Conservation (phyloP, 1,140 invertebrate genomes). For the Drosophila lowei region DNA sequence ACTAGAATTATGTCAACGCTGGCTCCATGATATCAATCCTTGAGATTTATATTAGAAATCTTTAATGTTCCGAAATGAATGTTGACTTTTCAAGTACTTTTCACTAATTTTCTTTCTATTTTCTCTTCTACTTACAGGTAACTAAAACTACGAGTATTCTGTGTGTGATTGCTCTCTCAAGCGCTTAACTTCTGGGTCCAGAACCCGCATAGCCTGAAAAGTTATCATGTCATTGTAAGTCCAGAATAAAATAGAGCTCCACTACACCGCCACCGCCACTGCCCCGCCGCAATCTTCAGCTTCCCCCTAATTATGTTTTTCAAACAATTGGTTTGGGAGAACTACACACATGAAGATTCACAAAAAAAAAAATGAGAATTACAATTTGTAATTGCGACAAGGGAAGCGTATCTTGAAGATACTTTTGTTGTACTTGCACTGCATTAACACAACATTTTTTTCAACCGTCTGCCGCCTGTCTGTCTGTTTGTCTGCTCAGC, state of each 20-base stretch:
- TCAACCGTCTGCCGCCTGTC: not conserved
- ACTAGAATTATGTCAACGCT: too few relatives aligned
- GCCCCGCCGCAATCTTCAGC: not conserved
- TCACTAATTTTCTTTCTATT: conserved; percentile 10
- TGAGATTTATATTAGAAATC: too few relatives aligned
- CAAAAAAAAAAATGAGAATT: conserved; percentile 10
- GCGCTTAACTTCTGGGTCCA: conserved; percentile 14
- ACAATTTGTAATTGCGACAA: conserved; percentile 58
- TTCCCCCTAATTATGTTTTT: conserved; percentile 46
- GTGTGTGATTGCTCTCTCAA: not conserved
- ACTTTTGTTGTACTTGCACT: conserved; percentile 33
- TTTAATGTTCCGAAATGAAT: not conserved
- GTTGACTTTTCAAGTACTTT: not conserved
- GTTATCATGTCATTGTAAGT: conserved; percentile 22
- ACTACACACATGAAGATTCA: conserved; percentile 1
- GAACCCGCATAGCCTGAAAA: conserved; percentile 1
- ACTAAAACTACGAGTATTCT: conserved; percentile 7
- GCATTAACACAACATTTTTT: conserved; percentile 44
- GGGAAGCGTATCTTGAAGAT: conserved; percentile 71
- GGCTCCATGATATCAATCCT: too few relatives aligned
- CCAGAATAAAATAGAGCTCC: conserved; percentile 23
- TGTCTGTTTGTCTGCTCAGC: conserved; percentile 31
- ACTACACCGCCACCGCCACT: not conserved
- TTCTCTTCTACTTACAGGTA: conserved; percentile 58
- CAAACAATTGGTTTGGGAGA: conserved; percentile 49